A percentile compares a stretch with the other conserved stretches of the same genome.
Evolutionary conservation across 2,113 vertebrate species (phyloP).

Genomic region (Amphilophus citrinellus): DNA sequence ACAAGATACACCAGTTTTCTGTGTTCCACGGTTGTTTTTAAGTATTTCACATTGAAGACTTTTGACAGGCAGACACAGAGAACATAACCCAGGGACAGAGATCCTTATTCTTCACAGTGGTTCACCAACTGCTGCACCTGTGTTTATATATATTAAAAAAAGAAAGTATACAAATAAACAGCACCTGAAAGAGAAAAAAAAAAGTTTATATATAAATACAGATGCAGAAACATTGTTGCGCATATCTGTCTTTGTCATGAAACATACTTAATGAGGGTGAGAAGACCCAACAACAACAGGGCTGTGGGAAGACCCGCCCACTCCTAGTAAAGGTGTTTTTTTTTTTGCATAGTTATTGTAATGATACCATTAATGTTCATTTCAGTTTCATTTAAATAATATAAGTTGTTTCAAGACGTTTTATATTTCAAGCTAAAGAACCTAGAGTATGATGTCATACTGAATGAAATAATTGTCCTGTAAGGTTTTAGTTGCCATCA

Average conservation of each 20-base stretch:
- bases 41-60: background rate
- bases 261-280: too few relatives aligned
- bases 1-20: background rate
- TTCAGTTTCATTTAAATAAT: background rate
- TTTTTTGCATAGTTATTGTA: background rate
- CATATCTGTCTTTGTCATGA: too few relatives aligned
- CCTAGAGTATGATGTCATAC: background rate
- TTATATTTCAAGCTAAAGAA: background rate
- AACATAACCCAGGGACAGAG: background rate
- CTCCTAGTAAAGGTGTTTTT: background rate
- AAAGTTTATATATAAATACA: too few relatives aligned
- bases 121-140: too few relatives aligned
- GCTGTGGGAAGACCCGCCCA: too few relatives aligned
- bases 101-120: background rate
- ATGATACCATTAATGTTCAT: background rate
- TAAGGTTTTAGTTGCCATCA: constrained; percentile 22
- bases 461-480: background rate
- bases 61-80: background rate
- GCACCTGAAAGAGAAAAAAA: too few relatives aligned
- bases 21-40: background rate
- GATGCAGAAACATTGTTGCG: too few relatives aligned
- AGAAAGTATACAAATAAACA: too few relatives aligned
- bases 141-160: too few relatives aligned
- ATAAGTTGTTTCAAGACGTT: background rate
- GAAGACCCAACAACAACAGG: too few relatives aligned